Conservation (phyloP, 1,140 invertebrate species). For the Euschistus heros region DNA sequence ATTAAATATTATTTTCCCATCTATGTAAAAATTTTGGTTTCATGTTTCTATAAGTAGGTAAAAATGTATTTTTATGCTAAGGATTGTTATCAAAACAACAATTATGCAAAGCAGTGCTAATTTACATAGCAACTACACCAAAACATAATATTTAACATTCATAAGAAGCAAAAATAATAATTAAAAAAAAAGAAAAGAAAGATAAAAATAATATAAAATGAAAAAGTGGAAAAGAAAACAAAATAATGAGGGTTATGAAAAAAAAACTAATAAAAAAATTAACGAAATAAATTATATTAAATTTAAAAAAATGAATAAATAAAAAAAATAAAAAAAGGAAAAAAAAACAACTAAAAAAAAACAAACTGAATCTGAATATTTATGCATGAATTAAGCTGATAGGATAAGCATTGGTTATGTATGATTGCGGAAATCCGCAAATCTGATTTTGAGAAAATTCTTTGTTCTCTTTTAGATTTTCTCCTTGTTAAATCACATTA, state of each 20-base stretch:
- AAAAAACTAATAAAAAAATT: neutral
- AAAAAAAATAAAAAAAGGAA: too few species aligned
- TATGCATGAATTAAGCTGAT: constrained; percentile 14
- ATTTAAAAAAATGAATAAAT: too few species aligned
- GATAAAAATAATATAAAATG: neutral
- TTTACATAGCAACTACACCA: too few species aligned
- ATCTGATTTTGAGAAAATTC: constrained; percentile 27
- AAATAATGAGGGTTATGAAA: neutral
- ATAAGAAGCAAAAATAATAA: constrained; percentile 3
- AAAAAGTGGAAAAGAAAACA: neutral
- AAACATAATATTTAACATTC: too few species aligned
- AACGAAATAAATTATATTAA: neutral
- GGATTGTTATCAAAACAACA: too few species aligned
- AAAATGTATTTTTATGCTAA: too few species aligned
- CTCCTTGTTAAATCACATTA: neutral
- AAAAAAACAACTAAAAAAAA: too few species aligned
- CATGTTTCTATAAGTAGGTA: too few species aligned
- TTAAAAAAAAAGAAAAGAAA: neutral
- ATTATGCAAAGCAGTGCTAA: too few species aligned
- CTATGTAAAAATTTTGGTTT: too few species aligned
- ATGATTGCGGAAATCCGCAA: constrained; percentile 20
- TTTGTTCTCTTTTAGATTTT: constrained; percentile 27
- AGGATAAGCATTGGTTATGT: constrained; percentile 15
- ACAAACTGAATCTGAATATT: neutral
- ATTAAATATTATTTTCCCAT: too few species aligned